Base-by-base conservation (phyloP, 1,140 invertebrate genomes). In the Fragariocoptes setiger region DNA sequence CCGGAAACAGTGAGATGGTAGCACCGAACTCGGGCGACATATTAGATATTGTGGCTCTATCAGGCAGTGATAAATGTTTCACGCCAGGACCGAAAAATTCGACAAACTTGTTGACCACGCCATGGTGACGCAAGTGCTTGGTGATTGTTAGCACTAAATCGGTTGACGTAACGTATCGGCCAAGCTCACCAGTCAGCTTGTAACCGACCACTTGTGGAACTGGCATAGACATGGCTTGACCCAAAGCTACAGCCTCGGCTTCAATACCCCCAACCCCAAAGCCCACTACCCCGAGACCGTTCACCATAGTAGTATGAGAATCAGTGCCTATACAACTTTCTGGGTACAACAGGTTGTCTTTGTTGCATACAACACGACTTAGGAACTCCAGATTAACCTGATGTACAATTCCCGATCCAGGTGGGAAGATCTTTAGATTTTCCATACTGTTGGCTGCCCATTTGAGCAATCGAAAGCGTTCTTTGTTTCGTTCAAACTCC, bases 261-360 rank as follows among this genome's bases (percentile, higher is more conserved):
- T 68, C 65, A 42, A 68, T 67, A 38, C 65, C 66, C 18, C 65
- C 65, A 19, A 67, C 64, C 50, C 63, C 70, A 69, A 69, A 72
- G 16, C 71, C 70, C 15, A 73, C 56, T 15, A 72, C 62, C 4
- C 70, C 70, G 2, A 69, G 56, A 2, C 88, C 88, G 56, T 94
- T 94, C 39, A 97, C 90, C 86, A 95, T 95, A 1, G 88, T 94
- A 4, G 90, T 97, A 52, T 97, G 90, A 4, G 79, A 86, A 64
- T 97, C 90, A 0, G 88, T 94, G 12, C 90, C 90, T n/a, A 97
- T 86, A 22, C 97, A 70, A 41, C 77, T 83, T 54, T 97, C 90
- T 0, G 86, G 88, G 56, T 88, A 85, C 1, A 94, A 56, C 1
- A 72, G 21, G 3, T 57, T 58, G 42, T 65, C 58, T 14, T 61